Evolutionary conservation across 1,140 invertebrate genomes (phyloP).

Genomic region (Ridgeia piscesae): DNA sequence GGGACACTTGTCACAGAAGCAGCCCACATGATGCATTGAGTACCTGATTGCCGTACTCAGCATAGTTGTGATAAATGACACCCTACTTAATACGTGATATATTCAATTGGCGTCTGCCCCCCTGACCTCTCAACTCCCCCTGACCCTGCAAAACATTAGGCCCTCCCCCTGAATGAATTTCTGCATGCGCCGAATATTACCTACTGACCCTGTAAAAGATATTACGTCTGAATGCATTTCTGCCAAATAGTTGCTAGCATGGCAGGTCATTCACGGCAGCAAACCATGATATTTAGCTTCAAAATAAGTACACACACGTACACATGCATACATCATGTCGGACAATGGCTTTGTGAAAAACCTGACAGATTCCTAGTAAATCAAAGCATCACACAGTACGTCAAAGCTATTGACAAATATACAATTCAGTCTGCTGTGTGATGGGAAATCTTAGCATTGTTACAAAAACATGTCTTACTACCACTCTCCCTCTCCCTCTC

Average conservation of each 20-base stretch:
- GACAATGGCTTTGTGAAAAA: too few relatives aligned
- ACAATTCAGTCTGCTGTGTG: too few relatives aligned
- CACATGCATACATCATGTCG: too few relatives aligned
- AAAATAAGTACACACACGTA: background rate
- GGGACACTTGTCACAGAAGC: background rate
- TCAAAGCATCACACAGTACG: too few relatives aligned
- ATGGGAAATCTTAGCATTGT: too few relatives aligned
- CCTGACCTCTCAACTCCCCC: background rate
- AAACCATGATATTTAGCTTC: background rate
- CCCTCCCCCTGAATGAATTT: background rate
- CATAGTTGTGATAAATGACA: background rate
- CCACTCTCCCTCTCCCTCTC: too few relatives aligned
- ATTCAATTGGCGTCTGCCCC: background rate
- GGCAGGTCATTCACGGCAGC: background rate
- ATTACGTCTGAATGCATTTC: background rate
- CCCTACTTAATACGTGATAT: background rate
- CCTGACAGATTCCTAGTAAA: too few relatives aligned
- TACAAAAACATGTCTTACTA: too few relatives aligned
- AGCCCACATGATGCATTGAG: background rate
- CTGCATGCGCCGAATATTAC: background rate
- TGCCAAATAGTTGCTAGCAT: too few relatives aligned
- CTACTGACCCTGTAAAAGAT: background rate
- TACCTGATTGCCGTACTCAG: background rate
- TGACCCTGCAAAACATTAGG: background rate
- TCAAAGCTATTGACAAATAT: too few relatives aligned